Conservation (phyloP, 2,888 invertebrate species). For the Xylota segnis region DNA sequence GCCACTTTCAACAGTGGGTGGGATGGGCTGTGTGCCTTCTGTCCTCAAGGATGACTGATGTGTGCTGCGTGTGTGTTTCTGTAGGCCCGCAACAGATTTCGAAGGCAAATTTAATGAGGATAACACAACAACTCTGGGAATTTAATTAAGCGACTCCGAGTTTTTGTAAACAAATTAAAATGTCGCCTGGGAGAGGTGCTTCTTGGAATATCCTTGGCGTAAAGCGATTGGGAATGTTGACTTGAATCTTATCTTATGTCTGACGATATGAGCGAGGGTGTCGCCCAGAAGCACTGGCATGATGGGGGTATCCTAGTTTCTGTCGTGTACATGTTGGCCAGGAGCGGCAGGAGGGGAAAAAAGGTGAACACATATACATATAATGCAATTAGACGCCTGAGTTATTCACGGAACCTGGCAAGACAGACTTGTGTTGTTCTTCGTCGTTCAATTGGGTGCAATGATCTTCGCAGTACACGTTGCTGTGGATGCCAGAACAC, state of each 20-base stretch:
- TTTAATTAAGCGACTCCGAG: slow-evolving; percentile 50
- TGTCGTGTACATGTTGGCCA: background rate
- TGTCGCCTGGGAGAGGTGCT: slow-evolving; percentile 21
- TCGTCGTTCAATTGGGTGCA: slow-evolving; percentile 60
- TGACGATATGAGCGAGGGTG: background rate
- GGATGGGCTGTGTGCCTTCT: background rate
- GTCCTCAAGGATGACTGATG: slow-evolving; percentile 14
- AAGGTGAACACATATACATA: slow-evolving; percentile 23
- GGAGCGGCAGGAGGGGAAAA: background rate
- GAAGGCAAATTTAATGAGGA: slow-evolving; percentile 53
- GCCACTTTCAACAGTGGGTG: background rate
- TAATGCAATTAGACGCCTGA: slow-evolving; percentile 67
- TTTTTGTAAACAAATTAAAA: slow-evolving; percentile 30
- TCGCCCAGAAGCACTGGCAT: background rate
- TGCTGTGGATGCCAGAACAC: slow-evolving; percentile 9
- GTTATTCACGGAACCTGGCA: slow-evolving; percentile 35
- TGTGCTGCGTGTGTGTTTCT: slow-evolving; percentile 12
- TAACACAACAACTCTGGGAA: slow-evolving; percentile 8
- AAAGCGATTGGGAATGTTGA: slow-evolving; percentile 6
- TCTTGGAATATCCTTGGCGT: background rate
- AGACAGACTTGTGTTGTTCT: slow-evolving; percentile 32
- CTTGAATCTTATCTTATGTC: background rate
- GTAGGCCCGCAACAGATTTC: slow-evolving; percentile 53
- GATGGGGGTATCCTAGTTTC: background rate
- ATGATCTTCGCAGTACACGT: slow-evolving; percentile 44